Conservation (phyloP, 2,113 vertebrate species). For the Oncorhynchus clarkii region DNA sequence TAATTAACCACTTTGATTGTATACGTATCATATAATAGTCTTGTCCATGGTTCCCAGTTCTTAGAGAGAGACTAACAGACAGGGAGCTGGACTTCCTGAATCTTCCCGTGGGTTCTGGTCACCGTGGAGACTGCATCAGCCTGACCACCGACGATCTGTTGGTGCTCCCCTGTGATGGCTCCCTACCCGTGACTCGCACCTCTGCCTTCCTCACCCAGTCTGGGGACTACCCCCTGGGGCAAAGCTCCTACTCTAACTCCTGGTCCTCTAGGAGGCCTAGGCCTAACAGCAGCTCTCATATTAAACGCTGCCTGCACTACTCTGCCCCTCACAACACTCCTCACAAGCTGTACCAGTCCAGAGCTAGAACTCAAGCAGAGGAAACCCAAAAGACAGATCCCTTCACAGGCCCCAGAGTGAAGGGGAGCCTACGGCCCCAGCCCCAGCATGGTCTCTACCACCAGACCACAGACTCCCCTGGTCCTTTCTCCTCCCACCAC, state of each 20-base stretch:
- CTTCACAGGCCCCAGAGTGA: neutral
- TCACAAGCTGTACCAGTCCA: neutral
- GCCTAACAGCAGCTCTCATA: neutral
- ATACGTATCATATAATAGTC: neutral
- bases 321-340: neutral
- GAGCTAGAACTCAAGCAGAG: neutral
- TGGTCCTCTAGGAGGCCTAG: neutral
- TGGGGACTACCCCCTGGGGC: neutral
- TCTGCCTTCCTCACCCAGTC: conserved; percentile 44
- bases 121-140: neutral
- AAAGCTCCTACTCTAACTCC: conserved; percentile 1
- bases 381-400: neutral
- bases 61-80: conserved; percentile 41
- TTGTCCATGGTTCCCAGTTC: neutral
- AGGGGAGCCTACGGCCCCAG: neutral
- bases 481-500: conserved; percentile 4
- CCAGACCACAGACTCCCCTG: neutral
- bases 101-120: neutral
- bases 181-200: conserved; percentile 67
- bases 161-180: conserved; percentile 56
- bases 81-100: conserved; percentile 54
- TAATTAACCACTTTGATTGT: neutral
- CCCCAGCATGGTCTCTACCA: neutral
- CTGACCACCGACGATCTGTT: neutral
- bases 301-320: neutral